Evolutionary conservation across 2,888 invertebrate genomes (phyloP).

Genomic region (Rambutsinella grinnellia): DNA sequence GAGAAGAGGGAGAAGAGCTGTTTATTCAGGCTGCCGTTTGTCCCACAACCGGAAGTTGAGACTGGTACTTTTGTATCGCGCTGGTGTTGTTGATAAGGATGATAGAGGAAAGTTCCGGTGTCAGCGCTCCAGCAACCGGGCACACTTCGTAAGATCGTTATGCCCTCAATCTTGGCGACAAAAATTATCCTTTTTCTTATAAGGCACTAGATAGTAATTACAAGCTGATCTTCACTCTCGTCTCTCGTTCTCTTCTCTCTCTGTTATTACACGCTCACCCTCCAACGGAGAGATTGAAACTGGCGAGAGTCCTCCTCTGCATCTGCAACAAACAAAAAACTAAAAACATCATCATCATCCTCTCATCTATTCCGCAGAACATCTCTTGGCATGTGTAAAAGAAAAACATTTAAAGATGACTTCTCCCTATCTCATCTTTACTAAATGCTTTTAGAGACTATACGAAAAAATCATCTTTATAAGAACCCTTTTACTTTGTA

Average conservation of each 20-base stretch:
- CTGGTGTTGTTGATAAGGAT: background rate
- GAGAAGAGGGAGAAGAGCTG: constrained; percentile 54
- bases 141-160: constrained; percentile 9
- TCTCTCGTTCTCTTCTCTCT: background rate
- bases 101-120: background rate
- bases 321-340: constrained; percentile 58
- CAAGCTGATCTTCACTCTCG: constrained; percentile 3
- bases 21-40: constrained; percentile 43
- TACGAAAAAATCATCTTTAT: too few species aligned
- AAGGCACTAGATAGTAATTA: too few species aligned
- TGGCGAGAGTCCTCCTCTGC: constrained; percentile 58
- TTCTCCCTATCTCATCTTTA: constrained; percentile 17
- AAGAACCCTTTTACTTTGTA: too few species aligned
- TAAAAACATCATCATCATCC: constrained; percentile 14
- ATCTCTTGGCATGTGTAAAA: constrained; percentile 22
- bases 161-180: constrained; percentile 51
- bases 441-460: too few species aligned
- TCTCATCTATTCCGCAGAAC: too few species aligned
- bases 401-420: constrained; percentile 25
- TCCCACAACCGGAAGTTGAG: constrained; percentile 22
- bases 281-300: constrained; percentile 65
- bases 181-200: too few species aligned
- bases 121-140: background rate
- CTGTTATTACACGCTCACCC: constrained; percentile 63
- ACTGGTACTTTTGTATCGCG: background rate